Percentiles rank a stretch among this genome's conserved stretches.
Evolutionary conservation across 2,797 vertebrate genomes (phyloP).

Genomic region (Vireo griseus): DNA sequence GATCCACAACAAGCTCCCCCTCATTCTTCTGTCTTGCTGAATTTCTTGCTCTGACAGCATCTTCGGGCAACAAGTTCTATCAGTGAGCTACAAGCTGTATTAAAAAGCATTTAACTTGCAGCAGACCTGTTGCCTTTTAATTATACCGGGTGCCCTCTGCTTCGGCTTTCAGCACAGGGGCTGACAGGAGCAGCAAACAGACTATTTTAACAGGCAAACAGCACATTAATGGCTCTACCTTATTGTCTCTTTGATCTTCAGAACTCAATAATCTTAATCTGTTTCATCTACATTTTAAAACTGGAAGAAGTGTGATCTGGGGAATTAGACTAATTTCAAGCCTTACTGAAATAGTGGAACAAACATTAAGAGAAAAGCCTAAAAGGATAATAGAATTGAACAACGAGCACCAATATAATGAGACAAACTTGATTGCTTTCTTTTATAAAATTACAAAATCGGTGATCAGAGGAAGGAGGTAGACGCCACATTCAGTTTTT

Average conservation of each 20-base stretch:
- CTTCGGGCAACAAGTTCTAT: background rate
- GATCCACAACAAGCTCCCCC: background rate
- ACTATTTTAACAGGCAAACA: background rate
- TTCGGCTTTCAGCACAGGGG: background rate
- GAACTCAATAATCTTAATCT: constrained; percentile 36
- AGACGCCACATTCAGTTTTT: background rate
- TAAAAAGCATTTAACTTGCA: background rate
- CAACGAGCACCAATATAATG: constrained; percentile 37
- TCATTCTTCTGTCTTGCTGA: background rate
- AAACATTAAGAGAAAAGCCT: constrained; percentile 39
- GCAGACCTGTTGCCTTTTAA: constrained; percentile 30
- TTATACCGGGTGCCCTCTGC: background rate
- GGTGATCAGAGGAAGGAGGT: constrained; percentile 27
- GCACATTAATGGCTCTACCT: background rate
- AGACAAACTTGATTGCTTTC: constrained; percentile 49
- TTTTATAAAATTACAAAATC: constrained; percentile 41
- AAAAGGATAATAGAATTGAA: constrained; percentile 56
- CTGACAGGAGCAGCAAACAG: background rate
- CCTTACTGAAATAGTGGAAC: constrained; percentile 49
- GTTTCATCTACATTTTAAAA: constrained; percentile 51
- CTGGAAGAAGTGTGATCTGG: constrained; percentile 16
- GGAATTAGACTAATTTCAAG: constrained; percentile 59
- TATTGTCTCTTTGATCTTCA: constrained; percentile 38
- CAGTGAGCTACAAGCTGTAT: background rate
- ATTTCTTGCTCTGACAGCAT: background rate